Percentiles rank a stretch among this genome's conserved stretches.
phyloP scores from a whole-genome alignment of 2,113 vertebrate genomes.

The Noctilio leporinus region DNA sequence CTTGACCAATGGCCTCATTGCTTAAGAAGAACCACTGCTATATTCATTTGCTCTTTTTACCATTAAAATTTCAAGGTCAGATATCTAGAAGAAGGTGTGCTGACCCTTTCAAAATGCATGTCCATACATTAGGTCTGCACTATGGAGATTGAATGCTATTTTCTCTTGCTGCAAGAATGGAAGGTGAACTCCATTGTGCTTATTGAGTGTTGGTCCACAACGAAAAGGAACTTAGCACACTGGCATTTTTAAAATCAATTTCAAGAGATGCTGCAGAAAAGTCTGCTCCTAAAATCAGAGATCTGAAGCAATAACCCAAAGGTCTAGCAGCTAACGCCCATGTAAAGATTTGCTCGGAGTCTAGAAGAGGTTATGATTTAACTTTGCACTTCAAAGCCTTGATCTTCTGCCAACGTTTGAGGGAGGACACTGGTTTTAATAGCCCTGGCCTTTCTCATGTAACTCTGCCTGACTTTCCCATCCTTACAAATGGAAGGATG shows the following conservation, averaged over 20 bases:
- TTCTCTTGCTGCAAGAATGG: not conserved
- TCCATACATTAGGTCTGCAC: not conserved
- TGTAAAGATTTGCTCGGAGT: not conserved
- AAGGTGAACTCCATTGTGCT: not conserved
- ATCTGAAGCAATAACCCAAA: not conserved
- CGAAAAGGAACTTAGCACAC: not conserved
- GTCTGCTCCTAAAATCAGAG: not conserved
- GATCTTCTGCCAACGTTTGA: fast-evolving
- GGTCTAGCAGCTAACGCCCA: not conserved
- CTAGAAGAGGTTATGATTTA: fast-evolving
- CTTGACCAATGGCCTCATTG: not conserved
- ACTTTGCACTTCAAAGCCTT: fast-evolving
- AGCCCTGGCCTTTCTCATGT: not conserved
- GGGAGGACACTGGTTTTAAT: not conserved
- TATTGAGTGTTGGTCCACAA: not conserved
- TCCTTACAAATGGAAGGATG: not conserved
- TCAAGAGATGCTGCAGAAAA: not conserved
- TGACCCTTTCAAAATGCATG: fast-evolving
- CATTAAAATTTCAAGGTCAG: not conserved
- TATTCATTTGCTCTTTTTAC: not conserved
- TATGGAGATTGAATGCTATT: not conserved
- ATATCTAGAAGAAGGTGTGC: not conserved
- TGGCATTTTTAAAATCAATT: not conserved
- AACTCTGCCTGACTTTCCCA: not conserved
- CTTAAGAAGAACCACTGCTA: not conserved